phyloP scores from a whole-genome alignment of 1,140 invertebrate genomes.

The Drosophila lini region DNA sequence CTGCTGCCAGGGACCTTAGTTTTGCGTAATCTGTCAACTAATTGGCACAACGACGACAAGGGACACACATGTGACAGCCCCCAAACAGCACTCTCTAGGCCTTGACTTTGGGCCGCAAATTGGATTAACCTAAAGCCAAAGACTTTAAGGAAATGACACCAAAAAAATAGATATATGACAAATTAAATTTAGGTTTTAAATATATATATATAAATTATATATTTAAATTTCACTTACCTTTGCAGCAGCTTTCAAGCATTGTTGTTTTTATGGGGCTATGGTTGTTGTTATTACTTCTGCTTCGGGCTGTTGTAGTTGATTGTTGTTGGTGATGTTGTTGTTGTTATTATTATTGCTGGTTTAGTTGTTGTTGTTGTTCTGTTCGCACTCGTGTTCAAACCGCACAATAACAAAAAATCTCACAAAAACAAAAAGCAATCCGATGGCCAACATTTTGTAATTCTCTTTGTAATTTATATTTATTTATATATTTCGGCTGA shows the following conservation, averaged over 20 bases:
- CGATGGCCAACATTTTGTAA: conserved; percentile 1
- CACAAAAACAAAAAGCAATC: conserved; percentile 37
- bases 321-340: conserved; percentile 3
- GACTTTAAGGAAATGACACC: neutral
- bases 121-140: conserved; percentile 60
- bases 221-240: conserved; percentile 41
- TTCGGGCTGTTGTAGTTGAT: conserved; percentile 1
- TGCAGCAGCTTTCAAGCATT: conserved; percentile 30
- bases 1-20: conserved; percentile 47
- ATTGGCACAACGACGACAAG: conserved; percentile 47
- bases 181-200: neutral
- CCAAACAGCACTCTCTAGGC: neutral
- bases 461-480: neutral
- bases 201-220: neutral
- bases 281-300: conserved; percentile 2
- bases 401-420: conserved; percentile 39
- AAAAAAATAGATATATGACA: too few species aligned
- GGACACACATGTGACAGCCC: conserved; percentile 11
- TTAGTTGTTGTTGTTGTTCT: conserved; percentile 25
- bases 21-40: conserved; percentile 82
- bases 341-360: conserved; percentile 12
- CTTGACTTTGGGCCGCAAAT: conserved; percentile 57
- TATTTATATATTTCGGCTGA: conserved; percentile 1
- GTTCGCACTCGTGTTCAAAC: conserved; percentile 47
- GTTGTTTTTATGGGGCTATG: conserved; percentile 4